Conservation (phyloP, 2,888 invertebrate species). For the Thereva nobilitata region DNA sequence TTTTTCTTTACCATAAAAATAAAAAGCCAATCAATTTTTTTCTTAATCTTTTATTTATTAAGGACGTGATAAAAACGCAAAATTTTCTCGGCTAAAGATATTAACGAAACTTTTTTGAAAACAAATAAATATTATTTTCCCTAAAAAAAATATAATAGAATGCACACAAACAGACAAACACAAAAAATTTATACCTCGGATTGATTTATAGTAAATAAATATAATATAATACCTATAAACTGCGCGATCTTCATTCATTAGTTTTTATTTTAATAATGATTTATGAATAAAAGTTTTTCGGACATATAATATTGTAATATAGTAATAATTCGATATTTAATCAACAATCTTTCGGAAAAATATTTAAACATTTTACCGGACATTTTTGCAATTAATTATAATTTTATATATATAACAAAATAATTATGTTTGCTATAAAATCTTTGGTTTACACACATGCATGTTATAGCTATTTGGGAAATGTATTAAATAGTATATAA, state of each 20-base stretch:
- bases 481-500: conserved; percentile 35
- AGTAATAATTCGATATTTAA: background rate
- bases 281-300: conserved; percentile 30
- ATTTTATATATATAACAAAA: conserved; percentile 4
- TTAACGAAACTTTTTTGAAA: no score
- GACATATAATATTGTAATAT: conserved; percentile 22
- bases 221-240: conserved; percentile 13
- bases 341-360: no score
- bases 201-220: conserved; percentile 33
- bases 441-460: conserved; percentile 45
- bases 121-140: background rate
- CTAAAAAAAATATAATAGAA: conserved; percentile 27
- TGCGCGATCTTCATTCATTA: conserved; percentile 4
- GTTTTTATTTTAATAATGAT: conserved; percentile 5
- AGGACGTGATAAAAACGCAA: no score
- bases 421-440: conserved; percentile 36
- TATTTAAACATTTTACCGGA: conserved; percentile 39
- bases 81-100: no score
- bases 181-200: conserved; percentile 37
- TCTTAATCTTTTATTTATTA: no score
- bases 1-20: no score
- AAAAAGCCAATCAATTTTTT: no score
- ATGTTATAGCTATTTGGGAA: conserved; percentile 42
- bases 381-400: conserved; percentile 36
- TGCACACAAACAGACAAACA: conserved; percentile 35